A percentile compares a stretch with the other conserved stretches of the same genome.
Conservation (phyloP, 2,113 vertebrate species). For the Copsychus sechellarum region DNA sequence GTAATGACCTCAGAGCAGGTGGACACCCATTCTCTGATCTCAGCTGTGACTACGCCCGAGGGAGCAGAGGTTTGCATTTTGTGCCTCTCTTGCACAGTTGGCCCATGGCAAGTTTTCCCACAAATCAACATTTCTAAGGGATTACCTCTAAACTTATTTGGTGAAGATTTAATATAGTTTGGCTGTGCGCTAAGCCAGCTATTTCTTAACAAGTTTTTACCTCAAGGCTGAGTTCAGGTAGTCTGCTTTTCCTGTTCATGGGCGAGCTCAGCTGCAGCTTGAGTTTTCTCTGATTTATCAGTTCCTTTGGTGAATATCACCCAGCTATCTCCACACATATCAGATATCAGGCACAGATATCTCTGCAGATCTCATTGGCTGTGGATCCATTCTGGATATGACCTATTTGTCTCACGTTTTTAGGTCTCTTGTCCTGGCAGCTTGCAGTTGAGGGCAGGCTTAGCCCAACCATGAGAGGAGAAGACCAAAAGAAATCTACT, state of each 20-base stretch:
- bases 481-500: background rate
- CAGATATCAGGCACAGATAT: background rate
- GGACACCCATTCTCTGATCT: background rate
- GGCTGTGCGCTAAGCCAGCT: background rate
- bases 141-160: background rate
- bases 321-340: too few relatives aligned
- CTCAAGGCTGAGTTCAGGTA: background rate
- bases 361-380: background rate
- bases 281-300: background rate
- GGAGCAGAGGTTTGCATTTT: background rate
- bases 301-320: background rate
- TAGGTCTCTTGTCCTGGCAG: background rate
- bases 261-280: background rate
- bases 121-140: background rate
- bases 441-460: background rate
- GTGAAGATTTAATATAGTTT: background rate
- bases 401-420: background rate
- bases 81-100: background rate
- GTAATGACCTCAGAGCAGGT: background rate
- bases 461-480: background rate
- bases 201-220: background rate
- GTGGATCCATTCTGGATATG: background rate
- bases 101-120: background rate
- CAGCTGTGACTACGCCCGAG: accelerated
- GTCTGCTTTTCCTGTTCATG: background rate